Conservation (phyloP, 2,113 vertebrate species). For the Trematocara zebra region DNA sequence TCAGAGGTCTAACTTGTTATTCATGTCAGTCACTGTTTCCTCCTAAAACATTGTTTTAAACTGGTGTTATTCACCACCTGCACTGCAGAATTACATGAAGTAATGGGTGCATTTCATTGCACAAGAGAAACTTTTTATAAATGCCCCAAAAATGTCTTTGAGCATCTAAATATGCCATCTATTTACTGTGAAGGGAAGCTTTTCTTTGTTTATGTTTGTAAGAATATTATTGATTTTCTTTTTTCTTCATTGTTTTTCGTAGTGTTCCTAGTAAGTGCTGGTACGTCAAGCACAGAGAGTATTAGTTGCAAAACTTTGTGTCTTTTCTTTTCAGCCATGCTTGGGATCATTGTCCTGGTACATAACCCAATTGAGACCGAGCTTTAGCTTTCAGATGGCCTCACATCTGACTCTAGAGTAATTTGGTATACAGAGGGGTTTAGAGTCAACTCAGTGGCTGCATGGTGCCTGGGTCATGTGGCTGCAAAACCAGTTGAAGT, state of each 20-base stretch:
- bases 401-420: neutral
- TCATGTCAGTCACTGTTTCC: constrained; percentile 13
- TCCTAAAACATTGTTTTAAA: constrained; percentile 16
- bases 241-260: neutral
- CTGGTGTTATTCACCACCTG: neutral
- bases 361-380: neutral
- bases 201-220: neutral
- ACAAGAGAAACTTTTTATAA: constrained; percentile 2
- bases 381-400: neutral
- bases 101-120: constrained; percentile 9
- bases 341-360: neutral
- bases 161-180: neutral
- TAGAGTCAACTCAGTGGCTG: neutral
- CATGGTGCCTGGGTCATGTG: neutral
- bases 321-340: neutral
- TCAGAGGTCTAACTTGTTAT: constrained; percentile 7
- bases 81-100: neutral
- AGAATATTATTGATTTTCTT: neutral
- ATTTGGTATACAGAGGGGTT: neutral
- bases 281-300: neutral
- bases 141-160: neutral
- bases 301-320: neutral
- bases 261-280: neutral
- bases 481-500: neutral
- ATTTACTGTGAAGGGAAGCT: neutral